phyloP scores from a whole-genome alignment of 2,797 vertebrate genomes.

The Adelosebastes latens region DNA sequence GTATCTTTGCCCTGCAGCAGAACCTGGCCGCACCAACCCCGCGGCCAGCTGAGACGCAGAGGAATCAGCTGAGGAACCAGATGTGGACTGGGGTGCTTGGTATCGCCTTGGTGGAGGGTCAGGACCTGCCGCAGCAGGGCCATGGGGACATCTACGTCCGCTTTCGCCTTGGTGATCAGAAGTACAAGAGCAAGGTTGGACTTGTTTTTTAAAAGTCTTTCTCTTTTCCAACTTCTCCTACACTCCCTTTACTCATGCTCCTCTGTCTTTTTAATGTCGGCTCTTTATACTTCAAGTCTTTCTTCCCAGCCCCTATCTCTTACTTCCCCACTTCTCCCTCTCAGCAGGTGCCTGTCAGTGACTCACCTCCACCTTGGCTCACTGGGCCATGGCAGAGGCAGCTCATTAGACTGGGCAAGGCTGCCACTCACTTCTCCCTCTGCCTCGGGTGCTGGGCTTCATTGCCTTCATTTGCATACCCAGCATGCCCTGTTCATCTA shows the following conservation, averaged over 20 bases:
- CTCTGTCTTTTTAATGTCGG: conserved; percentile 41
- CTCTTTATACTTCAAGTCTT: conserved; percentile 58
- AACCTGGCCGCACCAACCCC: conserved; percentile 36
- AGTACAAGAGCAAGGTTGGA: conserved; percentile 94
- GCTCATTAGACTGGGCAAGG: conserved; percentile 82
- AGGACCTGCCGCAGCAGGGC: conserved; percentile 85
- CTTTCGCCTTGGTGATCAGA: conserved; percentile 92
- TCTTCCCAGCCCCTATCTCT: conserved; percentile 57
- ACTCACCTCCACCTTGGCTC: conserved; percentile 80
- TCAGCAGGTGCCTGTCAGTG: conserved; percentile 75
- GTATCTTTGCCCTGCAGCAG: conserved; percentile 47
- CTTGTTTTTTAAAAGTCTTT: conserved; percentile 12
- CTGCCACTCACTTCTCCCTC: conserved; percentile 76
- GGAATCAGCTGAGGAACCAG: conserved; percentile 83
- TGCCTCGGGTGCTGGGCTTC: conserved; percentile 75
- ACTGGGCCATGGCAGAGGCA: conserved; percentile 79
- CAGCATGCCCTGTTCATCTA: conserved; percentile 84
- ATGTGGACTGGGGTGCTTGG: conserved; percentile 90
- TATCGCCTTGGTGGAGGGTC: conserved; percentile 91
- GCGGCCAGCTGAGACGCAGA: conserved; percentile 77
- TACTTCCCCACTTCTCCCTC: conserved; percentile 50
- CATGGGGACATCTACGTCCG: conserved; percentile 90
- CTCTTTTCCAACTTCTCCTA: conserved; percentile 13
- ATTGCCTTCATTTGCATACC: conserved; percentile 84
- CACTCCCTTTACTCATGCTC: conserved; percentile 9